Conservation (phyloP, 2,113 vertebrate species). For the Triplophysa dalaica region DNA sequence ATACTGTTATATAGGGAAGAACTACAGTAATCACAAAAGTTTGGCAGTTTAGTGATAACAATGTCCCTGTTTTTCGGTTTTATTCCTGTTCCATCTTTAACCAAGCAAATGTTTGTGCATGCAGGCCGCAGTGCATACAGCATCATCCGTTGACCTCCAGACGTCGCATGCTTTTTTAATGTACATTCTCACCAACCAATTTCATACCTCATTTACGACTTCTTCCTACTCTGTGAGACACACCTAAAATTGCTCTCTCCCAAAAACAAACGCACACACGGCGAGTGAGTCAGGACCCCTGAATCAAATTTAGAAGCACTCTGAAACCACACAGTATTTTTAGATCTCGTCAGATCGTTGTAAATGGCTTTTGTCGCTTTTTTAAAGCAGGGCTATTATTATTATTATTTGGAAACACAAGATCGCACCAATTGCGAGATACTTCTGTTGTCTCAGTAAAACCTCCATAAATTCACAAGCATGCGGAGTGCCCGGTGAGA, state of each 20-base stretch:
- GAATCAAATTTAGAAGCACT: conserved; percentile 39
- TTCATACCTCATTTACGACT: conserved; percentile 57
- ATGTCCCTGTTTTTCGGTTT: neutral
- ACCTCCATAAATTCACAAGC: neutral
- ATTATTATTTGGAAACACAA: neutral
- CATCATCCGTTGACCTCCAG: conserved; percentile 50
- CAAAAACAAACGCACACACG: neutral
- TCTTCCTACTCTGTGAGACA: conserved; percentile 30
- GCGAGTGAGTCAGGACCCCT: neutral
- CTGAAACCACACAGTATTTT: conserved; percentile 33
- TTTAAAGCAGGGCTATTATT: conserved; percentile 11
- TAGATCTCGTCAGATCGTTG: neutral
- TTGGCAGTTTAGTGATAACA: no score
- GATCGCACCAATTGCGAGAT: conserved; percentile 5
- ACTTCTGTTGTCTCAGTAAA: neutral
- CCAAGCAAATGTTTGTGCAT: conserved; percentile 37
- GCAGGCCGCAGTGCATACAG: conserved; percentile 14
- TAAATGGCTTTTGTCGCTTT: conserved; percentile 22
- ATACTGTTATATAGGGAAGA: no score
- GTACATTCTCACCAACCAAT: conserved; percentile 53
- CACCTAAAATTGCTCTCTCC: conserved; percentile 19
- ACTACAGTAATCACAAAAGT: no score
- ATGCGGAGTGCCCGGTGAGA: neutral
- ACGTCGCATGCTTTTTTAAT: conserved; percentile 47
- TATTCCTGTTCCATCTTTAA: neutral